phyloP scores from a whole-genome alignment of 1,140 invertebrate genomes.

The Diuraphis noxia region DNA sequence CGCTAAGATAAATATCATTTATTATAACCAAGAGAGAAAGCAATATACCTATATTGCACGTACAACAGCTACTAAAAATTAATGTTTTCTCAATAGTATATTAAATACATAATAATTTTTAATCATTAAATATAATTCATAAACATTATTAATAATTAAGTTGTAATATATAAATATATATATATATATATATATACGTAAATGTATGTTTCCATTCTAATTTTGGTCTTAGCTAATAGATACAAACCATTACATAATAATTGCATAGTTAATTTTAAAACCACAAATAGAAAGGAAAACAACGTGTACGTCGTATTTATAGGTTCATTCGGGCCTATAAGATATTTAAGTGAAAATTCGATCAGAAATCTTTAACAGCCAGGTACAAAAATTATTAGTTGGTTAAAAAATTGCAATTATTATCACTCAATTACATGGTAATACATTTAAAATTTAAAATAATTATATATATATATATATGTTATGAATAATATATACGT shows the following conservation, averaged over 20 bases:
- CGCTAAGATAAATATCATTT: conserved; percentile 50
- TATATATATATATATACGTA: conserved; percentile 17
- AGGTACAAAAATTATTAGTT: conserved; percentile 51
- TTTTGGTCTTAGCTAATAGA: conserved; percentile 45
- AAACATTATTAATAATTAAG: conserved; percentile 46
- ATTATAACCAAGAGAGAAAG: conserved; percentile 51
- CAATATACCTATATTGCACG: conserved; percentile 53
- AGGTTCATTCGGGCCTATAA: conserved; percentile 2
- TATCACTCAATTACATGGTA: conserved; percentile 50
- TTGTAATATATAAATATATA: conserved; percentile 37
- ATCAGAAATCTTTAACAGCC: conserved; percentile 47
- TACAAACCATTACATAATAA: conserved; percentile 47
- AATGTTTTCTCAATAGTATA: conserved; percentile 48
- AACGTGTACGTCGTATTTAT: conserved; percentile 9
- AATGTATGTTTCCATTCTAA: conserved; percentile 24
- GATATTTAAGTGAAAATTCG: conserved; percentile 47
- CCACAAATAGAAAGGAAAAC: conserved; percentile 44
- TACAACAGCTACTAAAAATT: conserved; percentile 52
- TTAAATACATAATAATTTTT: conserved; percentile 42
- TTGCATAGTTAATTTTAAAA: conserved; percentile 45
- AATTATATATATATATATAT: conserved; percentile 22
- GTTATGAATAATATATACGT: conserved; percentile 1
- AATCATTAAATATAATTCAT: conserved; percentile 48
- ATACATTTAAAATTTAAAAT: conserved; percentile 36
- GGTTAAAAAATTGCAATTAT: conserved; percentile 50